Base-by-base conservation (phyloP, 2,888 invertebrate species). In the Drosophila putrida region DNA sequence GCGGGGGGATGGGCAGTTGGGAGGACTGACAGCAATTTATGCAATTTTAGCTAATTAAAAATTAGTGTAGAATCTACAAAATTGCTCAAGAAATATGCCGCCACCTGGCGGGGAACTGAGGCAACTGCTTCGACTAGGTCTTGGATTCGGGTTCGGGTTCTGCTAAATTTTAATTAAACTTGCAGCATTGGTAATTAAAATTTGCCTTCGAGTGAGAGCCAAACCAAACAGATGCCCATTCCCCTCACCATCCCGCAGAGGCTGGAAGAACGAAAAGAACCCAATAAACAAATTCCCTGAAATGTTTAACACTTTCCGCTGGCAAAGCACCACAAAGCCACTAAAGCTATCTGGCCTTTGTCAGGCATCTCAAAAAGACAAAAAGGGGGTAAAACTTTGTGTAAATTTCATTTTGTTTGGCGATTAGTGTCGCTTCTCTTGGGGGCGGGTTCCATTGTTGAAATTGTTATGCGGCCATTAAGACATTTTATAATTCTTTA, bases 281-380 rank as follows among this genome's bases (percentile, higher is more conserved):
- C 78, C 90, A 86, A 90, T 90, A 88, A 90, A 90, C 88, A 86
- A 89, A 89, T 90, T 90, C 89, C 84, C 78, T 76, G 88, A 78
- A 88, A 90, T 87, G 90, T 90, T 90, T 89, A 90, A 88, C 89
- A 90, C 90, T 90, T 90, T 88, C 83, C 88, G 89, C 78, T 79
- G 72, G 70, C 51, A 72, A 65, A 68, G 80, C 73, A 74, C 57
- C 69, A 66, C 79, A 71, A 66, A 71, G 68, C 38, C 69, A 79
- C 64, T 65, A 67, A 59, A 72, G 78, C 72, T 80, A 70, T 74
- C 83, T 88, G 88, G 88, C 75, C 79, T 86, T 75, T 88, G 89
- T 85, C 85, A 83, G 68, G 44, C 68, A 51, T 64, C 64, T 64
- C 41, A 51, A 71, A 51, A 69, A 77, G 53, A 69, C 71, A 75